phyloP scores from a whole-genome alignment of 2,113 vertebrate genomes.

The Heterochromis multidens region DNA sequence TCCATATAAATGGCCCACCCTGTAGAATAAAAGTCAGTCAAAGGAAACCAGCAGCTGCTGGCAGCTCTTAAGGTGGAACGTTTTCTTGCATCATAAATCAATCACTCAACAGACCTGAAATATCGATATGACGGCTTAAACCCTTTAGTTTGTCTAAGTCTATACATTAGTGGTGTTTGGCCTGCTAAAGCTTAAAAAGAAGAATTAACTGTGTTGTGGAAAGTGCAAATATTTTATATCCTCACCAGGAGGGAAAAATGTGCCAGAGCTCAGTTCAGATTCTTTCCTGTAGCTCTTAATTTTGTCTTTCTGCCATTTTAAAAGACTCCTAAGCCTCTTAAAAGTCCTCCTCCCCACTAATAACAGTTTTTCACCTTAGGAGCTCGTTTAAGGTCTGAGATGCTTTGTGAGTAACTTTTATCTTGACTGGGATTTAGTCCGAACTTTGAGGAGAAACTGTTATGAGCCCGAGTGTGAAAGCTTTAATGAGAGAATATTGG shows the following conservation, averaged over 20 bases:
- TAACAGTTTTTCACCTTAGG: background rate
- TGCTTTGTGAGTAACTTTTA: too few relatives aligned
- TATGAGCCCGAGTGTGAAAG: accelerated
- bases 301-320: too few relatives aligned
- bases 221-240: too few relatives aligned
- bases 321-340: background rate
- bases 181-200: too few relatives aligned
- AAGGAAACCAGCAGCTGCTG: background rate
- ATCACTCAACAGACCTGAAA: background rate
- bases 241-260: too few relatives aligned
- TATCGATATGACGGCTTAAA: background rate
- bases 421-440: accelerated
- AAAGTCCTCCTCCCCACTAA: accelerated
- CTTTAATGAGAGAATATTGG: too few relatives aligned
- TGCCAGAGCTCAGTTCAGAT: too few relatives aligned
- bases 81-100: background rate
- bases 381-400: too few relatives aligned
- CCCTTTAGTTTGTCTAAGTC: background rate
- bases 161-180: background rate
- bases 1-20: too few relatives aligned
- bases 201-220: too few relatives aligned
- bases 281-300: too few relatives aligned
- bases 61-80: background rate
- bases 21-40: background rate
- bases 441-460: background rate